Base-by-base conservation (phyloP, 2,888 invertebrate species). In the Boloria selene region DNA sequence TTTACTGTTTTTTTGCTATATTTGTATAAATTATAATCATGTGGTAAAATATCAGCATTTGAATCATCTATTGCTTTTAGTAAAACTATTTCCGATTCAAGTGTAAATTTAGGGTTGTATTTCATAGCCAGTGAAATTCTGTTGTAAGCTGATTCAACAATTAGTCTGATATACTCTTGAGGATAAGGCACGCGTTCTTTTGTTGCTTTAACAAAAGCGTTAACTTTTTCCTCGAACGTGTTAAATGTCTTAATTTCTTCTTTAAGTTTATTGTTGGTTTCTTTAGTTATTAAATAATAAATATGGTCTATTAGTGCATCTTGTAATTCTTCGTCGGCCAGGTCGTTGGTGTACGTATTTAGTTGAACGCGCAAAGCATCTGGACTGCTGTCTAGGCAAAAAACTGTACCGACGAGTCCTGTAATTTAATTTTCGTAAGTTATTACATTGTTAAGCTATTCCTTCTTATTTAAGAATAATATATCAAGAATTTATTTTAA, bases 361-460 rank as follows among this genome's bases (percentile, higher is more conserved):
- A 55, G 44, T 14, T 55, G 38, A 14, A 42, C 17, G 17, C 17
- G 42, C 5, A 55, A 31, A 17, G 18, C 13, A 14, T 55, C 54
- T 42, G 54, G 54, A 55, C 54, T 55, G 2, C 54, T 55, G 17
- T 55, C 54, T 42, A 55, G 38, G 42, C 54, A 42, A 38, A 38
- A 42, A 5, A 55, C 17, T 17, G 42, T 42, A 6, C 42, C 54
- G 4, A 14, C 17, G 3, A 42, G 18, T 13, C 54, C 54, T 55
- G 42, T 38, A 55, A 42, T 42, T 42, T 14, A n/a, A n/a, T 7
- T 14, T 53, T 31, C 10, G 7, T 26, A n/a, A 22, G n/a, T 53
- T 53, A n/a, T 14, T n/a, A n/a, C n/a, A 7, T 50, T 49, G 4
- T 3, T 2, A 22, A 22, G 22, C 3, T 22, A 2, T 22, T 22